Base-by-base conservation (phyloP, 2,797 vertebrate species). In the Gallinago nigripennis region DNA sequence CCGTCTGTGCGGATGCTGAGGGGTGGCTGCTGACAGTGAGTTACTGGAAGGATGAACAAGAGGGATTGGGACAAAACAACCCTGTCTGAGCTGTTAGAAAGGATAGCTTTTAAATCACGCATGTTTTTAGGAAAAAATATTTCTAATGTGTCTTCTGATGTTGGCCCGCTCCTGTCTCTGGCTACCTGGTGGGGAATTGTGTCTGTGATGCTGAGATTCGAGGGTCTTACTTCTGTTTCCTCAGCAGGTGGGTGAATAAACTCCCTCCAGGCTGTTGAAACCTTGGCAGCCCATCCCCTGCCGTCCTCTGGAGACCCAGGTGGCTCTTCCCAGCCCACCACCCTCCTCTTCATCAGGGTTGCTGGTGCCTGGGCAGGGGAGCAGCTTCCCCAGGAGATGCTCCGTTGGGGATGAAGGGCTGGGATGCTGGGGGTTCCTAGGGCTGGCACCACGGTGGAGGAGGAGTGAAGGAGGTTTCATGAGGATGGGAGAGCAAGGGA, bases 191-290 rank as follows among this genome's bases (percentile, higher is more conserved):
- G 16, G 39, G 33, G 84, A 76, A 28, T 28, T 63, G 37, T 48
- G 63, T 85, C 43, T 70, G 43, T 77, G 83, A 54, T 68, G 46
- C 73, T 69, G 45, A 56, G 60, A 27, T 14, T 60, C 19, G 2
- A 30, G 86, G 56, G 60, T 92, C 24, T 2, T 39, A 4, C 86
- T 92, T 86, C 83, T 76, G 2, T 24, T 48, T 16, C 48, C 39
- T 65, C 64, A 75, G 85, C 92, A 81, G 79, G 54, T 57, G 78
- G 57, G 65, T 82, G 53, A 57, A 69, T 72, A 71, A 94, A 88
- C 65, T 66, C 85, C 30, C 31, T 28, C 83, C 31, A 33, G 1
- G 2, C 76, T 78, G 76, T 73, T 56, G 30, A 57, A 66, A 86
- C 28, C 72, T 72, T 70, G 81, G 64, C 80, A 53, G 65, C 53